phyloP scores from a whole-genome alignment of 2,797 vertebrate species.

The Protosalanx chinensis region DNA sequence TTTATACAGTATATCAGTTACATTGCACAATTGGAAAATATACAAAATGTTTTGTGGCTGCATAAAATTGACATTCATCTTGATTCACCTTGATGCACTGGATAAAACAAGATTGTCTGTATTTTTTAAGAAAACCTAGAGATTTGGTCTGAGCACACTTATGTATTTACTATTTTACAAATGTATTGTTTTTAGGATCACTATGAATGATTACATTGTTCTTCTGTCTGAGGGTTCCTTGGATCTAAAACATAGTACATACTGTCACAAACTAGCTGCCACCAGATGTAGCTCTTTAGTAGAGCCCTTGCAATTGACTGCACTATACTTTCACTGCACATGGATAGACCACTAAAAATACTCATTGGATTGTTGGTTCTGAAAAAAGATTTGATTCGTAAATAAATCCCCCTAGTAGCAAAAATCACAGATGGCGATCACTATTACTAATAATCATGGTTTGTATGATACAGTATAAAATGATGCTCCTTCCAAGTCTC shows the following conservation, averaged over 20 bases:
- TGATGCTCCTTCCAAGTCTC: not conserved
- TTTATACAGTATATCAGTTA: not conserved
- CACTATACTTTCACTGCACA: not conserved
- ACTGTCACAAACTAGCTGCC: not conserved
- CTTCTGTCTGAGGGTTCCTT: not conserved
- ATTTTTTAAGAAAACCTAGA: no score
- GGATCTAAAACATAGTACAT: not conserved
- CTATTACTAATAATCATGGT: conserved; percentile 2
- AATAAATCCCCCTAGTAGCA: no score
- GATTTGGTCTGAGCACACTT: not conserved
- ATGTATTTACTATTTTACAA: not conserved
- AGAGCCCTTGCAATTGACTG: not conserved
- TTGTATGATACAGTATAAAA: not conserved
- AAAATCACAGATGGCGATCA: not conserved
- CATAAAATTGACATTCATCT: no score
- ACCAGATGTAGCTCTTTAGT: not conserved
- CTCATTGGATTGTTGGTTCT: not conserved
- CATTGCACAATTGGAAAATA: not conserved
- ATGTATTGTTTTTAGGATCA: not conserved
- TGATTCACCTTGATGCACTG: no score
- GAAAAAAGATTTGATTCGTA: not conserved
- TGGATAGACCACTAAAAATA: conserved; percentile 6
- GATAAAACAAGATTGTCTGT: no score
- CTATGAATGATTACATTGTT: not conserved
- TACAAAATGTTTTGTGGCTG: not conserved